Percentiles rank a stretch among this genome's conserved stretches.
These are phyloP conservation scores for Gallinago media DNA, from an alignment of 2,113 vertebrate species.

Conservation along the genomic window DNA sequence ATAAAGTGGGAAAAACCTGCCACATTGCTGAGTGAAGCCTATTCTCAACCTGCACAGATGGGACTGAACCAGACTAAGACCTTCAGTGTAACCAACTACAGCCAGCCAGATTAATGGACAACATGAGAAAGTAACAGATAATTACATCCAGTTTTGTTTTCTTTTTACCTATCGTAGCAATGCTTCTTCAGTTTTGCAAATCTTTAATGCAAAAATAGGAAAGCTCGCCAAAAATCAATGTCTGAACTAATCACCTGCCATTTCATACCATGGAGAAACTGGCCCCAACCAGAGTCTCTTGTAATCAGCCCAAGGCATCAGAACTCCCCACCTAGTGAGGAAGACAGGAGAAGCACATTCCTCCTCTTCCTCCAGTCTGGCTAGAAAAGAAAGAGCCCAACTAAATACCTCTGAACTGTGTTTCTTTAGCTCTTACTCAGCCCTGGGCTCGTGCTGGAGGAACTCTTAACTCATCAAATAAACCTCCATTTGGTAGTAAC, in stretches of 20 bases:
- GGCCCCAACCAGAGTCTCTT: background rate
- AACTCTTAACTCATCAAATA: background rate
- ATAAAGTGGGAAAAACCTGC: background rate
- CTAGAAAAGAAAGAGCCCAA: background rate
- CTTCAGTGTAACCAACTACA: background rate
- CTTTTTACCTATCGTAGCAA: background rate
- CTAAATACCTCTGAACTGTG: background rate
- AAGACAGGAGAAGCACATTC: background rate
- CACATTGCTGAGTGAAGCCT: background rate
- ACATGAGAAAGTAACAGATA: background rate
- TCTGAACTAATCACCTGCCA: background rate
- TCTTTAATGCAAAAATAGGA: background rate
- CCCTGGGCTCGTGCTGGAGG: fast-evolving
- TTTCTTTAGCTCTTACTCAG: background rate
- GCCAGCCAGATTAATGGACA: background rate
- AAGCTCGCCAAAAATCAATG: background rate
- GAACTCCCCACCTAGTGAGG: background rate
- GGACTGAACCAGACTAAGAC: background rate
- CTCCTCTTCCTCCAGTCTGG: background rate
- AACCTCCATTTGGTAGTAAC: background rate
- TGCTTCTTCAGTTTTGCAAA: background rate
- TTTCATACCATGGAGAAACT: background rate
- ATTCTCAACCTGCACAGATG: background rate
- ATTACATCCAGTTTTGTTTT: background rate
- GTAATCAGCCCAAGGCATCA: background rate